phyloP scores from a whole-genome alignment of 1,140 invertebrate genomes.

The Pseudomyrmex concolor region DNA sequence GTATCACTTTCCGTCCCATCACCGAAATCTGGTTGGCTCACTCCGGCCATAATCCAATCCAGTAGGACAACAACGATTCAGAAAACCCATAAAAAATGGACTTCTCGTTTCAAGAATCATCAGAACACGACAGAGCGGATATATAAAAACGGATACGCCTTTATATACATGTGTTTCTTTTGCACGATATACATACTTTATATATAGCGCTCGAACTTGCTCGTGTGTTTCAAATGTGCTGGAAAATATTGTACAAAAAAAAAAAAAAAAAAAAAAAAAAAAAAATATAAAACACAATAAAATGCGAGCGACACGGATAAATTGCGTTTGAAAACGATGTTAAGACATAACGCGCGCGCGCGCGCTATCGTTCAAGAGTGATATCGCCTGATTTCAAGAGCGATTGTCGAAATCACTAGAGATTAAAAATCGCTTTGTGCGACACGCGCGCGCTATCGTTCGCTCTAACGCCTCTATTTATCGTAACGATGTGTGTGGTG shows the following conservation, averaged over 20 bases:
- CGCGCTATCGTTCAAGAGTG: too few species aligned
- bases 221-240: too few species aligned
- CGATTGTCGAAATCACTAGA: not conserved
- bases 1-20: not conserved
- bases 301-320: not conserved
- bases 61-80: not conserved
- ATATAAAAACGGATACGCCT: not conserved
- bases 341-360: conserved; percentile 1
- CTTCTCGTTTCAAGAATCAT: not conserved
- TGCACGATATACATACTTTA: not conserved
- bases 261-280: not conserved
- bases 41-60: conserved; percentile 24
- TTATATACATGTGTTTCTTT: not conserved
- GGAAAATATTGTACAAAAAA: too few species aligned
- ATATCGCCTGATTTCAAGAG: not conserved
- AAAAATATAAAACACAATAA: too few species aligned
- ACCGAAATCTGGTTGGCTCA: conserved; percentile 27
- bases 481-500: not conserved
- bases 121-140: not conserved
- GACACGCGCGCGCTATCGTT: not conserved
- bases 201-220: not conserved
- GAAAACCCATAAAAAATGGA: not conserved
- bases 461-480: conserved; percentile 1
- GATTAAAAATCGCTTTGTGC: conserved; percentile 34
- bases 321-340: conserved; percentile 23